phyloP scores from a whole-genome alignment of 2,113 vertebrate genomes.

The Sebastes schlegelii region DNA sequence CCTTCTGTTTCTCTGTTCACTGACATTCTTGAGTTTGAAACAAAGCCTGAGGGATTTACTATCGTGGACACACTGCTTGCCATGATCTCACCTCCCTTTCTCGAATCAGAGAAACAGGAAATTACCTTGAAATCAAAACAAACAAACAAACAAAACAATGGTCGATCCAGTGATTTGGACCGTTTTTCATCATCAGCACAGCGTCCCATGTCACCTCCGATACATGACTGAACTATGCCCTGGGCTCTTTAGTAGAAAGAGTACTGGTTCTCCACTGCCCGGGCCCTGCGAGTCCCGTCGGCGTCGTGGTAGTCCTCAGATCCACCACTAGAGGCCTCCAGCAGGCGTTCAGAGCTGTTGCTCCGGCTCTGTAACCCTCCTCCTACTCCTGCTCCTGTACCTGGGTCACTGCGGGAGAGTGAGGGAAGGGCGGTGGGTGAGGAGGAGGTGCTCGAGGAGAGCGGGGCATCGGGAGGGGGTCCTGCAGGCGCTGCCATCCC shows the following conservation, averaged over 20 bases:
- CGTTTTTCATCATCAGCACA: conserved; percentile 29
- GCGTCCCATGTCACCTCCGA: conserved; percentile 15
- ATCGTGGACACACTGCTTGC: neutral
- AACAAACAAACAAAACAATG: conserved; percentile 50
- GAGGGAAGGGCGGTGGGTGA: conserved; percentile 80
- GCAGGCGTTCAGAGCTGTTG: conserved; percentile 90
- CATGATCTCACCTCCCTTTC: conserved; percentile 13
- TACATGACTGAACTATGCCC: neutral
- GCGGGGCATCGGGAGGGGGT: conserved; percentile 67
- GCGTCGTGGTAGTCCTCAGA: conserved; percentile 90
- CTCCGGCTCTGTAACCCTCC: conserved; percentile 87
- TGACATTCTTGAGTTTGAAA: conserved; percentile 14
- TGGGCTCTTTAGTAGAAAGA: conserved; percentile 91
- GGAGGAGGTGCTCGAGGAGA: conserved; percentile 82
- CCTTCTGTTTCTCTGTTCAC: neutral
- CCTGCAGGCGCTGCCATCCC: conserved; percentile 61
- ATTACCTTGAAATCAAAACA: conserved; percentile 51
- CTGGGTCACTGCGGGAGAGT: conserved; percentile 79
- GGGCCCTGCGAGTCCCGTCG: conserved; percentile 88
- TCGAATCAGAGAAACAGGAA: conserved; percentile 59
- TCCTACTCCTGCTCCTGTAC: conserved; percentile 73
- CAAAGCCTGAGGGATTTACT: conserved; percentile 22
- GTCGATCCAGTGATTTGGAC: conserved; percentile 52
- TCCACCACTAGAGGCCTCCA: conserved; percentile 83
- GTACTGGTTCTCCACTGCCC: conserved; percentile 97